Evolutionary conservation across 2,113 vertebrate genomes (phyloP).

Genomic region (Daubentonia madagascariensis): DNA sequence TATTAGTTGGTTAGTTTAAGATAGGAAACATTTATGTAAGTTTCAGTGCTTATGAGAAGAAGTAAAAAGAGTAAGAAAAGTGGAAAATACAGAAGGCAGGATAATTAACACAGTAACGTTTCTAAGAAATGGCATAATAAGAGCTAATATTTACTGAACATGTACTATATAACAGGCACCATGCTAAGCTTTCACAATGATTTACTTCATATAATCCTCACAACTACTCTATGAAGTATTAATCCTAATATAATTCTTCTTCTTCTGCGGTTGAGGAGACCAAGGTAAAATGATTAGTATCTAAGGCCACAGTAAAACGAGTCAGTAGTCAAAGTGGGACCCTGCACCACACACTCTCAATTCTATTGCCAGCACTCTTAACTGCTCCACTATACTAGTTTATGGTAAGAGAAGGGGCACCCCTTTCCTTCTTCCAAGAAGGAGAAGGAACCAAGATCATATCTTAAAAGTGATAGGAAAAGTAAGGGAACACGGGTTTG

Average conservation of each 20-base stretch:
- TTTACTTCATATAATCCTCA: constrained; percentile 23
- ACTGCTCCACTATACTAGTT: background rate
- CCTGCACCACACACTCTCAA: background rate
- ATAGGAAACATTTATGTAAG: background rate
- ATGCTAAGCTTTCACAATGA: background rate
- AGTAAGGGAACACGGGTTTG: background rate
- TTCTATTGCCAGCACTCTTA: background rate
- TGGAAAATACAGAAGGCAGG: background rate
- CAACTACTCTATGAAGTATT: background rate
- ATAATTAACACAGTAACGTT: background rate
- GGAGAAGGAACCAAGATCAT: background rate
- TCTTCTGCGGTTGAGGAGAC: background rate
- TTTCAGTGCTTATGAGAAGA: background rate
- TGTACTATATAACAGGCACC: background rate
- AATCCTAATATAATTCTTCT: background rate
- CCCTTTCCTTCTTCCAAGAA: background rate
- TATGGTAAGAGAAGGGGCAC: background rate
- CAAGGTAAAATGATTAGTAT: background rate
- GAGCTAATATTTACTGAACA: constrained; percentile 2
- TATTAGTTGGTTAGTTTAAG: background rate
- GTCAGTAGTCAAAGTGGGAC: background rate
- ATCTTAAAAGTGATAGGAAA: background rate
- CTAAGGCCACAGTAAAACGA: background rate
- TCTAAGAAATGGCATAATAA: background rate
- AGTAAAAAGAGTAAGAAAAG: background rate